Evolutionary conservation across 1,140 invertebrate genomes (phyloP).

Genomic region (Sminthurides bifidus): DNA sequence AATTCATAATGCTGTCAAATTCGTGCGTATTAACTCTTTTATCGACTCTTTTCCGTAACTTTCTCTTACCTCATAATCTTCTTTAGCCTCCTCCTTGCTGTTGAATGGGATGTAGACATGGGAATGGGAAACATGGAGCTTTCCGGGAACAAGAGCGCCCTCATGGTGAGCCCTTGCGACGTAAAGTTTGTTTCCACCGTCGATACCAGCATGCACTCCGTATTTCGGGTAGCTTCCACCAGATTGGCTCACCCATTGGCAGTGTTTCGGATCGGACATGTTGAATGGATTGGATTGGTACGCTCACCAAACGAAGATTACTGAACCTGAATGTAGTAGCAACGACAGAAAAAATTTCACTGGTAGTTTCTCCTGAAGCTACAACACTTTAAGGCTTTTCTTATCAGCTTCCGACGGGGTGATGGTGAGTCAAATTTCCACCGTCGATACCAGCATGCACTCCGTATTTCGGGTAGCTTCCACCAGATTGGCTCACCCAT

Average conservation of each 20-base stretch:
- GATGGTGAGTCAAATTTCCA: too few species aligned
- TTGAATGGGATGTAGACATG: conserved; percentile 11
- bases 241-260: neutral
- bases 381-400: too few species aligned
- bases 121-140: conserved; percentile 7
- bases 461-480: conserved; percentile 13
- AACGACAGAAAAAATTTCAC: too few species aligned
- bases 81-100: neutral
- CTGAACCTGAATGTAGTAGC: too few species aligned
- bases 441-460: conserved; percentile 16
- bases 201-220: conserved; percentile 16
- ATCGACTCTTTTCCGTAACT: neutral
- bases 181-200: conserved; percentile 15
- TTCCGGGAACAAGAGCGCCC: conserved; percentile 9
- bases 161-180: conserved; percentile 19
- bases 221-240: conserved; percentile 13
- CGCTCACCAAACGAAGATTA: too few species aligned
- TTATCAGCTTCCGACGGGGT: too few species aligned
- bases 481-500: conserved; percentile 4
- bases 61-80: conserved; percentile 6
- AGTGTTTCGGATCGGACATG: conserved; percentile 1
- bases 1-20: neutral
- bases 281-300: too few species aligned
- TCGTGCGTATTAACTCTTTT: neutral
- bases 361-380: too few species aligned